phyloP scores from a whole-genome alignment of 2,113 vertebrate genomes.

The Gulo gulo region DNA sequence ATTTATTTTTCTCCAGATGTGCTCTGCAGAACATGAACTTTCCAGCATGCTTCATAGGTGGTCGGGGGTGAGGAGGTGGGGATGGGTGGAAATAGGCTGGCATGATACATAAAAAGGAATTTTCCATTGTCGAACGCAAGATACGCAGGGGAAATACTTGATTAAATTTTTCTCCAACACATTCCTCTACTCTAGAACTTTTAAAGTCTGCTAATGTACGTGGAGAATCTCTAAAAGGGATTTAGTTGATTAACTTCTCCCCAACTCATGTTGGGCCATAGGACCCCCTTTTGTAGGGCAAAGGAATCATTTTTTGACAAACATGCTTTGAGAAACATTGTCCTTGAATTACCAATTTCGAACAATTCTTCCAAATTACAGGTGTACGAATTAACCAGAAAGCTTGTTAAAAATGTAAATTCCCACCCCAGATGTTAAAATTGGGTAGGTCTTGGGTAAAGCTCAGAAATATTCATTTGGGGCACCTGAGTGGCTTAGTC shows the following conservation, averaged over 20 bases:
- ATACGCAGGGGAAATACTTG: not conserved
- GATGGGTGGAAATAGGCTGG: not conserved
- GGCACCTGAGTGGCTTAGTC: not conserved
- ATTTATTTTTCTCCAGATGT: not conserved
- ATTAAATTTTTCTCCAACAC: not conserved
- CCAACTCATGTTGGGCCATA: too few species aligned
- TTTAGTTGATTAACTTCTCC: not conserved
- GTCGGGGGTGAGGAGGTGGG: fast-evolving
- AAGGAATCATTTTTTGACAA: not conserved
- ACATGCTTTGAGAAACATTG: not conserved
- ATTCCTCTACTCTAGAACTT: not conserved
- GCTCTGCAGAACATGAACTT: not conserved
- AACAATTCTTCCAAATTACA: not conserved
- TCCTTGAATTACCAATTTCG: not conserved
- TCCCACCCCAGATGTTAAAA: not conserved
- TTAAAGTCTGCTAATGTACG: not conserved
- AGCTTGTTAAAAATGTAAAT: not conserved
- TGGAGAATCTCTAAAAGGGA: not conserved
- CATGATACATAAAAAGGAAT: not conserved
- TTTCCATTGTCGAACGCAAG: not conserved
- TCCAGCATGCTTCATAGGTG: not conserved
- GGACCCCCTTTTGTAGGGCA: not conserved
- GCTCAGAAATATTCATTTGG: not conserved
- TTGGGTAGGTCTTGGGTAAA: not conserved
- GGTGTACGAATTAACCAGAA: not conserved